Conservation (phyloP, 2,113 vertebrate species). For the Pampusana beccarii region DNA sequence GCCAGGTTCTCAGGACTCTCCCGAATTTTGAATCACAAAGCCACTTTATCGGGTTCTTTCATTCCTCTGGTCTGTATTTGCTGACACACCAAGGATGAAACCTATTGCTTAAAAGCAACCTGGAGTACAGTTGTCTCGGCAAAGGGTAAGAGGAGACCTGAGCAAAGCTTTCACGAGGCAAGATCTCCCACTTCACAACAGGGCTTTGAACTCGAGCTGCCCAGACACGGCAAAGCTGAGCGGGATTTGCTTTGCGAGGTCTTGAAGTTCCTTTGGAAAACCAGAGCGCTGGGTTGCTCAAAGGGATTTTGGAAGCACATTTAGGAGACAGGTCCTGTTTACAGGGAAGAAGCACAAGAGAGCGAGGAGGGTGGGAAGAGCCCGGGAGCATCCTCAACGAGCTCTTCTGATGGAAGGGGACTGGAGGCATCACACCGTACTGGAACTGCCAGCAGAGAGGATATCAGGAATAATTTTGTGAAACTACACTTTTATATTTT, state of each 20-base stretch:
- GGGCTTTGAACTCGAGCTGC: background rate
- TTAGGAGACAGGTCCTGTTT: background rate
- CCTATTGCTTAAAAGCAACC: background rate
- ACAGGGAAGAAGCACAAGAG: background rate
- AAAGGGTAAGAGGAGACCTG: background rate
- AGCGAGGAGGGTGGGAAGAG: background rate
- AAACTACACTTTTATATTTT: background rate
- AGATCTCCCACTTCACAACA: background rate
- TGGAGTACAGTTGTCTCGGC: background rate
- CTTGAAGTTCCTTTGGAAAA: background rate
- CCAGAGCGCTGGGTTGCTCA: background rate
- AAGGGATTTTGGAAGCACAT: background rate
- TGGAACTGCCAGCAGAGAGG: background rate
- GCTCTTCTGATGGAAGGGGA: background rate
- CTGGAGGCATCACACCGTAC: background rate
- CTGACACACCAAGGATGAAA: conserved; percentile 36
- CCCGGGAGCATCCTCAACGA: fast-evolving
- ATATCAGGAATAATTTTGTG: background rate
- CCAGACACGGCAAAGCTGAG: background rate
- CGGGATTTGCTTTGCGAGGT: background rate
- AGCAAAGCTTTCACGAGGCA: background rate
- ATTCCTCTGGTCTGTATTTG: background rate
- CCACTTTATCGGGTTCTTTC: conserved; percentile 1
- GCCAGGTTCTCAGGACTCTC: conserved; percentile 25
- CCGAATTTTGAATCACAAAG: conserved; percentile 55